These are phyloP conservation scores for Alectura lathami DNA, from an alignment of 2,113 vertebrate species.

Conservation along the genomic window DNA sequence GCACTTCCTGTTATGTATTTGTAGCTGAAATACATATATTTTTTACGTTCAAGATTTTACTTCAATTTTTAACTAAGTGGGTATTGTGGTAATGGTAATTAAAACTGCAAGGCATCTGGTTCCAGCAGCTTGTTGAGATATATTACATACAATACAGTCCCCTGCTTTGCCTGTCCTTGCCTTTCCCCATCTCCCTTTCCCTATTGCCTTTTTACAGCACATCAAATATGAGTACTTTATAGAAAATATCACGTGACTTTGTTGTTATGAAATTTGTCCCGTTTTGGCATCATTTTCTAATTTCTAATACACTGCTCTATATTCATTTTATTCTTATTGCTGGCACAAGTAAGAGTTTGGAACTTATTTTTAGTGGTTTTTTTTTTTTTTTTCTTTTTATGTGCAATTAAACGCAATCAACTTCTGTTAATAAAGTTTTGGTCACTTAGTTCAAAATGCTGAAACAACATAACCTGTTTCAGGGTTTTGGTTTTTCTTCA, in stretches of 20 bases:
- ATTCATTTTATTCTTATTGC: background rate
- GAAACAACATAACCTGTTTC: conserved; percentile 49
- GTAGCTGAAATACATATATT: conserved; percentile 6
- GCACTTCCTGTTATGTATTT: conserved; percentile 2
- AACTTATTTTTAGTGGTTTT: background rate
- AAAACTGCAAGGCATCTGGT: conserved; percentile 24
- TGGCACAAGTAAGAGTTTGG: background rate
- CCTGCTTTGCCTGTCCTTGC: background rate
- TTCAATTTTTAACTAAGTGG: conserved; percentile 38
- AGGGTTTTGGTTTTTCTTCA: conserved; percentile 50
- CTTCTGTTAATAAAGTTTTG: conserved; percentile 28
- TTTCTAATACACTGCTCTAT: background rate
- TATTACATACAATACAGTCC: background rate
- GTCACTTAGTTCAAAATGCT: conserved; percentile 25
- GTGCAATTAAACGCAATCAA: background rate
- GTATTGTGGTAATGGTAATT: conserved; percentile 23
- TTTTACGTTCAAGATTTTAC: background rate
- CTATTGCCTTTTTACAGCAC: background rate
- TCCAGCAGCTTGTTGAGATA: background rate
- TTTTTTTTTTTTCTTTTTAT: background rate
- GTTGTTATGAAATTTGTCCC: background rate
- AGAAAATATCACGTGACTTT: background rate
- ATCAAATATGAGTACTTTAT: background rate
- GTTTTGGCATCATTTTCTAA: background rate
- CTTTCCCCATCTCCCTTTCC: background rate